phyloP scores from a whole-genome alignment of 2,888 invertebrate species.

The Parnassius apollo region DNA sequence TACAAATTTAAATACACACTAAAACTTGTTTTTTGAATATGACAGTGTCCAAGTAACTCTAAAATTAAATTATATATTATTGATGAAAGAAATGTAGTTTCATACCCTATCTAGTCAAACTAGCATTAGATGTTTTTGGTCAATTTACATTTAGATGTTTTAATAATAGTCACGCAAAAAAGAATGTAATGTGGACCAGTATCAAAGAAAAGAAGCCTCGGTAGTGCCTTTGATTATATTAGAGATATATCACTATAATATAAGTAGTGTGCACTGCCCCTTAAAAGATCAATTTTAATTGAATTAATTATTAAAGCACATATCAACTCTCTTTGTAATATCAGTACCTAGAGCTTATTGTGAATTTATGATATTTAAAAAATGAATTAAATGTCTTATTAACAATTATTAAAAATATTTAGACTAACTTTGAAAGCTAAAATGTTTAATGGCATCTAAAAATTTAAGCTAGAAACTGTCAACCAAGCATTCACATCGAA shows the following conservation, averaged over 20 bases:
- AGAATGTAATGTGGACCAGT: slow-evolving; percentile 64
- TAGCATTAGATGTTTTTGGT: slow-evolving; percentile 4
- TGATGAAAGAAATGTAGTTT: neutral
- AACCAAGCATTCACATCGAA: too few relatives aligned
- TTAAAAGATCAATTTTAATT: slow-evolving; percentile 31
- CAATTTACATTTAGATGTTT: slow-evolving; percentile 29
- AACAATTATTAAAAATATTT: neutral
- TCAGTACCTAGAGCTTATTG: slow-evolving; percentile 21
- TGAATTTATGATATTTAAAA: slow-evolving; percentile 23
- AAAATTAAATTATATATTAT: neutral
- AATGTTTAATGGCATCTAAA: neutral
- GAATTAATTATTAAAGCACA: slow-evolving; percentile 37
- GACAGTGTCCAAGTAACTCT: neutral
- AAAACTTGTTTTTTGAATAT: too few relatives aligned
- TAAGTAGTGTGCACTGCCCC: slow-evolving; percentile 57
- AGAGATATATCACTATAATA: slow-evolving; percentile 33
- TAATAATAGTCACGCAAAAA: slow-evolving; percentile 25
- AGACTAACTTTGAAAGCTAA: neutral
- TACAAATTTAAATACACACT: neutral
- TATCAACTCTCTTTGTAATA: slow-evolving; percentile 34
- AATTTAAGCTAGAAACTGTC: too few relatives aligned
- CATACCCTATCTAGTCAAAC: slow-evolving; percentile 15
- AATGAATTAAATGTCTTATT: slow-evolving; percentile 15
- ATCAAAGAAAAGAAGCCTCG: slow-evolving; percentile 70
- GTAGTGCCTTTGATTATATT: slow-evolving; percentile 72